phyloP scores from a whole-genome alignment of 2,113 vertebrate species.

The Mirounga angustirostris region DNA sequence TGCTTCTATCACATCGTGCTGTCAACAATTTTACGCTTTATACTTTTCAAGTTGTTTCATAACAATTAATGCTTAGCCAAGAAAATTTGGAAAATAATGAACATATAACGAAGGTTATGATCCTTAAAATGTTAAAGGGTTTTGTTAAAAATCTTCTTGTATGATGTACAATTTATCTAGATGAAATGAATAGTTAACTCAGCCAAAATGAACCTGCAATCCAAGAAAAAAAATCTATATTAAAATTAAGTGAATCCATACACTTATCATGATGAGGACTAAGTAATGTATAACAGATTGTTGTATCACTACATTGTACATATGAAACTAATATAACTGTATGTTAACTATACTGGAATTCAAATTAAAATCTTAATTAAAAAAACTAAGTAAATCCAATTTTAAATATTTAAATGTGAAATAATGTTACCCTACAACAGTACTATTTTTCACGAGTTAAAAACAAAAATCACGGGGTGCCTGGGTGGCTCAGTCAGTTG shows the following conservation, averaged over 20 bases:
- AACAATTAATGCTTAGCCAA: background rate
- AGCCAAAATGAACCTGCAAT: background rate
- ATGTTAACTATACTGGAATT: background rate
- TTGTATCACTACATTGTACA: background rate
- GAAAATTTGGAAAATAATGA: constrained; percentile 38
- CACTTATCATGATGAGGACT: background rate
- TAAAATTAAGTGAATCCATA: background rate
- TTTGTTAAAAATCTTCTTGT: constrained; percentile 9
- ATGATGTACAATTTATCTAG: constrained; percentile 1
- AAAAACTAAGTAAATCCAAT: background rate
- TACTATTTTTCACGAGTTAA: background rate
- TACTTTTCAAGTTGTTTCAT: constrained; percentile 42
- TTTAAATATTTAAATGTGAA: constrained; percentile 25
- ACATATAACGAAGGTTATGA: background rate
- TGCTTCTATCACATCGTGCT: background rate
- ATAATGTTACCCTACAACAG: background rate
- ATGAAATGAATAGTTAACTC: background rate
- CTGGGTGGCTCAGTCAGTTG: background rate
- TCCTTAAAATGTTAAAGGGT: constrained; percentile 28
- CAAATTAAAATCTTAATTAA: background rate
- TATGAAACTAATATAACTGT: background rate
- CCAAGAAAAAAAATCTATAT: background rate
- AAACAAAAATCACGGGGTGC: background rate
- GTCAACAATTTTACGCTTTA: constrained; percentile 17
- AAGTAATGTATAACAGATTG: background rate